Evolutionary conservation across 1,140 invertebrate genomes (phyloP), one percentile per base, ranked within the genome.

Genomic region (Musca vetustissima): DNA sequence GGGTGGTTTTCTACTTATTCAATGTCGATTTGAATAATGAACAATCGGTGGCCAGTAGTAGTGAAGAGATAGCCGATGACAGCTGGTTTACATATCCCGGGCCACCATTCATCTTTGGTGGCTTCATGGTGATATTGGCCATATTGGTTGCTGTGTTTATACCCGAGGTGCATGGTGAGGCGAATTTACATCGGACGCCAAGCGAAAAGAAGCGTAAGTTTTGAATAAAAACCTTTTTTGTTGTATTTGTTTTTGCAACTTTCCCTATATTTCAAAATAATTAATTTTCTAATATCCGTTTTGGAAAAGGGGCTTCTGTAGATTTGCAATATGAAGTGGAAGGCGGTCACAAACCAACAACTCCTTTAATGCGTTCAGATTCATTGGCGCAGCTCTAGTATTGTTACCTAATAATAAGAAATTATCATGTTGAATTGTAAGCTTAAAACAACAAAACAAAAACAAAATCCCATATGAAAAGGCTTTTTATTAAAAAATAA

Each of bases 71-170:
- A 28, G 72, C 69, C 52, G 74, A 79, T 24, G 77, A 82, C 52
- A 81, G 66, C 72, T 81, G 83, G 43, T 86, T 93, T 84, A 84
- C 98, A 74, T 90, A 99, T 73, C 97, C 97, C 55, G 98, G 98
- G n/a, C 98, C 98, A 57, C 97, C 98, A n/a, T 99, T 99, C 86
- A 94, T 98, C 32, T 97, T 99, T 85, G 98, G 98, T 67, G 95
- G 97, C 64, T 86, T 99, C 77, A 88, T 99, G 80, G 98, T 98
- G 65, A 92, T 99, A 72, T 92, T 95, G 82, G 98, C 98, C 32
- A 87, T 98, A 75, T 84, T 97, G 69, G 94, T 98, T 71, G 93
- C 95, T 53, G 89, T 92, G 61, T 96, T 97, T 84, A 94, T 98
- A 79, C 95, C 95, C 36, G 92, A 94, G 75, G 86, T 87, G 69